Percentiles rank a stretch among this genome's conserved stretches.
Conservation (phyloP, 2,888 invertebrate genomes). For the Apodemia hepburni region DNA sequence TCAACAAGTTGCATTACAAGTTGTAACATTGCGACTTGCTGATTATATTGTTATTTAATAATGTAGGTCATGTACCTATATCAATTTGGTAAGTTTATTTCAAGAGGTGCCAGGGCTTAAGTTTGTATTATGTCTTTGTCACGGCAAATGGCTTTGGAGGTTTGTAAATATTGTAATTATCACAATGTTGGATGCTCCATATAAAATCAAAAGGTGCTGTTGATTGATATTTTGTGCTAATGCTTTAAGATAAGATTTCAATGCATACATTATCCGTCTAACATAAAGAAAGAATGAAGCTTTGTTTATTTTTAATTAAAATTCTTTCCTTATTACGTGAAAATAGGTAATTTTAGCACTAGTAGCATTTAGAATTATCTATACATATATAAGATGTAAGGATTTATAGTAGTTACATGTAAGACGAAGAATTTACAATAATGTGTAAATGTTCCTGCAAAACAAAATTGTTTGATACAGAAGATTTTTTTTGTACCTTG, state of each 20-base stretch:
- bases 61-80: too few relatives aligned
- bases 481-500: too few relatives aligned
- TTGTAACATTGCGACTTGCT: too few relatives aligned
- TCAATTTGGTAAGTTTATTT: too few relatives aligned
- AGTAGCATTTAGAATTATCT: neutral
- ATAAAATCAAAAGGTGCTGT: conserved; percentile 12
- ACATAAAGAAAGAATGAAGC: neutral
- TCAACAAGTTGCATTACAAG: too few relatives aligned
- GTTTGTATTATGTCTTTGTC: conserved; percentile 24
- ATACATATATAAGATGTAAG: neutral
- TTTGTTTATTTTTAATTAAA: neutral
- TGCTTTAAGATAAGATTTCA: neutral
- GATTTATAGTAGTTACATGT: neutral
- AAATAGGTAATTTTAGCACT: neutral
- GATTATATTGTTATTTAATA: too few relatives aligned
- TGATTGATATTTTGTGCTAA: conserved; percentile 11
- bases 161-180: conserved; percentile 20
- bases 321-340: neutral
- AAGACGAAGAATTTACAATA: neutral
- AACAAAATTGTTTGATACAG: too few relatives aligned
- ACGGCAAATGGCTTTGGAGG: conserved; percentile 19
- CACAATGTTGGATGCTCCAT: neutral
- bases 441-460: too few relatives aligned
- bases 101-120: too few relatives aligned
- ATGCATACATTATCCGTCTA: neutral